Conservation (phyloP, 2,113 vertebrate genomes). For the Perognathus longimembris region DNA sequence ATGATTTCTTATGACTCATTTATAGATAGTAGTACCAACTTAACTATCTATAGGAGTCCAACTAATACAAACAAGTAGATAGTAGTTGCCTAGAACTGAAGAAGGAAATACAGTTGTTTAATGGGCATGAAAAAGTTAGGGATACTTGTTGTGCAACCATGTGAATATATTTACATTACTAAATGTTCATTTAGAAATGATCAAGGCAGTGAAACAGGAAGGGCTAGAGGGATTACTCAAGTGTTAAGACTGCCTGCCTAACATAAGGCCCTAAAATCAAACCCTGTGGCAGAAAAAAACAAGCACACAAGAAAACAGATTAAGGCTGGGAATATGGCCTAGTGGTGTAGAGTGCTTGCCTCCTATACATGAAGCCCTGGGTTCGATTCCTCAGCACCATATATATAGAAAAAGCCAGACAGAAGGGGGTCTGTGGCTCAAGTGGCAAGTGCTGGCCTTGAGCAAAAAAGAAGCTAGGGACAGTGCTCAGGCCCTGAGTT, state of each 20-base stretch:
- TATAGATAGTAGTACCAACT: too few relatives aligned
- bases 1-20: neutral
- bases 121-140: neutral
- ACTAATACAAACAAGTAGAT: neutral
- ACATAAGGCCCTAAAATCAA: too few relatives aligned
- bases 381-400: neutral
- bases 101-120: neutral
- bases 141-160: neutral
- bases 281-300: too few relatives aligned
- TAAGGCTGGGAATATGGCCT: too few relatives aligned
- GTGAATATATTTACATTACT: neutral
- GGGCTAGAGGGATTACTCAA: too few relatives aligned
- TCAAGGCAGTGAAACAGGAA: neutral
- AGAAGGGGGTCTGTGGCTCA: too few relatives aligned
- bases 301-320: too few relatives aligned
- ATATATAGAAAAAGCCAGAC: neutral
- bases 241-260: neutral
- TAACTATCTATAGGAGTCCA: neutral
- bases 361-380: neutral
- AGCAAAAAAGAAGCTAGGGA: too few relatives aligned
- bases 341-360: neutral
- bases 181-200: neutral
- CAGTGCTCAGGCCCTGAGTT: too few relatives aligned
- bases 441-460: too few relatives aligned
- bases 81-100: neutral